These are phyloP conservation scores for Anastrepha obliqua DNA, from an alignment of 1,140 invertebrate genomes.

Conservation along the genomic window DNA sequence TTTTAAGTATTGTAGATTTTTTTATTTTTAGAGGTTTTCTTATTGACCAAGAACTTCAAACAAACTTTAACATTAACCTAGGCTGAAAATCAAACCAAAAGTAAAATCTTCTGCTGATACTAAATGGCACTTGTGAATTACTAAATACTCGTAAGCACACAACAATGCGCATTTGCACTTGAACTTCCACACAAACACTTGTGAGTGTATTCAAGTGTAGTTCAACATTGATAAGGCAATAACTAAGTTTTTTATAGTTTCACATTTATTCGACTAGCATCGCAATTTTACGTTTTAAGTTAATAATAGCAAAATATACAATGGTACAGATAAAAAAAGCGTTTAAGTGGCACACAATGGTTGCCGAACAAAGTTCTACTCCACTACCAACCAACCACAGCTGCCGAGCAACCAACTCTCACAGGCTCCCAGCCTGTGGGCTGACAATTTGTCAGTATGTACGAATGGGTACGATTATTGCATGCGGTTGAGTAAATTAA, in stretches of 20 bases:
- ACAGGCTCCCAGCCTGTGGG: neutral
- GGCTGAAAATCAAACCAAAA: too few relatives aligned
- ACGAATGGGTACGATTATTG: neutral
- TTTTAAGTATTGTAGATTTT: too few relatives aligned
- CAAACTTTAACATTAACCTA: too few relatives aligned
- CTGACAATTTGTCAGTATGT: too few relatives aligned
- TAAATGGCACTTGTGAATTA: neutral
- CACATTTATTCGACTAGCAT: neutral
- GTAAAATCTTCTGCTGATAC: too few relatives aligned
- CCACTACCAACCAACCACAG: neutral
- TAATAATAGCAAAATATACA: slow-evolving; percentile 30
- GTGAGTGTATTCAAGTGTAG: slow-evolving; percentile 37
- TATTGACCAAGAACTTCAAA: too few relatives aligned
- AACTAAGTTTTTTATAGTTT: neutral
- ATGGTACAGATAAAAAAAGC: neutral
- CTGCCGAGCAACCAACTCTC: neutral
- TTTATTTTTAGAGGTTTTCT: too few relatives aligned
- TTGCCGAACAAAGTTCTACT: slow-evolving; percentile 34
- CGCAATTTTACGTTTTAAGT: neutral
- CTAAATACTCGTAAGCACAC: neutral
- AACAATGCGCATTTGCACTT: slow-evolving; percentile 42
- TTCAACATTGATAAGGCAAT: slow-evolving; percentile 29
- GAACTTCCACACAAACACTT: slow-evolving; percentile 41
- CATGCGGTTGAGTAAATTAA: slow-evolving; percentile 31
- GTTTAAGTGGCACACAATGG: slow-evolving; percentile 37